These are phyloP conservation scores for Cercopithecus mona DNA, from an alignment of 2,113 vertebrate species.

Conservation along the genomic window DNA sequence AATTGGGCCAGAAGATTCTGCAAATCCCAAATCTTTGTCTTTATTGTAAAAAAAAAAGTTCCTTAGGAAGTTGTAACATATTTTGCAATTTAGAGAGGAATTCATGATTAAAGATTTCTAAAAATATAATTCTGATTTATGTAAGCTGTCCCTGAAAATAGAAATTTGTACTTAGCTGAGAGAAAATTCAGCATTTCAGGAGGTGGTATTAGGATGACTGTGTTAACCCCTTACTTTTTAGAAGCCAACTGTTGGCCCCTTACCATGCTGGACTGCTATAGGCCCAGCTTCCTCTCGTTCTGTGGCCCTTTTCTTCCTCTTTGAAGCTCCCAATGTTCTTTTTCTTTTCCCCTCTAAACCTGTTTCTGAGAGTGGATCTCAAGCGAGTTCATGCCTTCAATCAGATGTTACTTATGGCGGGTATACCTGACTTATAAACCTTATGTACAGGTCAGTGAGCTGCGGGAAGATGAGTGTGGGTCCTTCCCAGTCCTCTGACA, in stretches of 20 bases:
- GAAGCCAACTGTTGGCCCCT: not conserved
- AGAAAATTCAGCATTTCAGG: not conserved
- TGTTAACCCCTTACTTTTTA: not conserved
- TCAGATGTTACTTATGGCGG: not conserved
- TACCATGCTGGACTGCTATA: accelerated
- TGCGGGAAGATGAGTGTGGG: not conserved
- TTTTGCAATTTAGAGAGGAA: constrained; percentile 37
- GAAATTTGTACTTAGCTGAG: not conserved
- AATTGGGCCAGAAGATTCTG: constrained; percentile 60
- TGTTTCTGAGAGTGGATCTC: not conserved
- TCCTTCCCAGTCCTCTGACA: not conserved
- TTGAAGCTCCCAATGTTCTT: too few species aligned
- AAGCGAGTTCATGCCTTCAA: not conserved
- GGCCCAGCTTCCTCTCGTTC: not conserved
- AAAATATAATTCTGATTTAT: not conserved
- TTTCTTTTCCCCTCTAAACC: not conserved
- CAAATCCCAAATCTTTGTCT: constrained; percentile 30
- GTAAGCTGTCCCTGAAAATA: not conserved
- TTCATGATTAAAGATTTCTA: not conserved
- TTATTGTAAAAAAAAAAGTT: constrained; percentile 7
- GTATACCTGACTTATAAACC: not conserved
- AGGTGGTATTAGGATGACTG: not conserved
- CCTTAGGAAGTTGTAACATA: not conserved
- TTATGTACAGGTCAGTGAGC: not conserved
- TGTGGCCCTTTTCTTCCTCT: not conserved